Evolutionary conservation across 2,113 vertebrate species (phyloP).

Genomic region (Nyctereutes procyonoides): DNA sequence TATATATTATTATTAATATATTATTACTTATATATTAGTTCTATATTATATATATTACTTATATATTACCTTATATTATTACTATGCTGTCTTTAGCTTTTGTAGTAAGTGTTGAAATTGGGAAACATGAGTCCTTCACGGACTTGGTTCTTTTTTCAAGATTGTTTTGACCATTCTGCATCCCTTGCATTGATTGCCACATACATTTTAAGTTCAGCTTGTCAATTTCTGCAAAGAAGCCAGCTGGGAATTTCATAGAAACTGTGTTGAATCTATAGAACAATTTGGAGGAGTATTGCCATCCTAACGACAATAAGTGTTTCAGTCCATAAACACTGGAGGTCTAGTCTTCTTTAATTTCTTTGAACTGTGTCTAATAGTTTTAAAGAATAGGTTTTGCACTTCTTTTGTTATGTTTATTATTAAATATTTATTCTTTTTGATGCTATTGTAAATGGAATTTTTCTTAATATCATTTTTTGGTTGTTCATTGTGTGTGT

Average conservation of each 20-base stretch:
- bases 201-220: background rate
- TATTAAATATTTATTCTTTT: slow-evolving; percentile 11
- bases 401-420: background rate
- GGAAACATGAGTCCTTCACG: background rate
- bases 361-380: background rate
- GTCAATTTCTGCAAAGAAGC: background rate
- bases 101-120: background rate
- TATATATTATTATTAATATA: no score
- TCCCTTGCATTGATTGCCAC: background rate
- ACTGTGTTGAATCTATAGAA: background rate
- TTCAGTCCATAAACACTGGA: background rate
- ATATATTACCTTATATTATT: background rate
- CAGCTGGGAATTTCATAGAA: slow-evolving; percentile 3
- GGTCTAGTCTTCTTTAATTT: slow-evolving; percentile 6
- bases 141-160: background rate
- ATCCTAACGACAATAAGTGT: background rate
- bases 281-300: background rate
- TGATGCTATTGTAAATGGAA: slow-evolving; percentile 12
- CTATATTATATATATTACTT: no score
- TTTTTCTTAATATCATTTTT: background rate
- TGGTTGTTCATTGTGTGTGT: background rate
- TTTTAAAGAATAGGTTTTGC: background rate
- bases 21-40: no score
- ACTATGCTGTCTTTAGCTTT: background rate
- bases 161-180: background rate